Evolutionary conservation across 1,140 invertebrate species (phyloP).

Genomic region (Apis laboriosa): DNA sequence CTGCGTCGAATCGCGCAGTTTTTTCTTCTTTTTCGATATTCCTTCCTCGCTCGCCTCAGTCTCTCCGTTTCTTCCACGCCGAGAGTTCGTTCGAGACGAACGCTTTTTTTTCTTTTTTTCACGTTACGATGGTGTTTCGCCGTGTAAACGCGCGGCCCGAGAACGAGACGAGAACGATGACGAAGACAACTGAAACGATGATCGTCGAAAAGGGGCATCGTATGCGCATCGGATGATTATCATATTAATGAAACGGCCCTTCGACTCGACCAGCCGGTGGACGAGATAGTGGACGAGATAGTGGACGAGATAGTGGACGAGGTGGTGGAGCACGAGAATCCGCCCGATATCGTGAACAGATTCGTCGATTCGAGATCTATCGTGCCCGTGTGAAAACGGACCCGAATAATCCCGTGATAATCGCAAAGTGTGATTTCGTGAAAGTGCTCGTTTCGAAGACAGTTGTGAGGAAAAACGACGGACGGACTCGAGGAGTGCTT

Average conservation of each 20-base stretch:
- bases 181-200: conserved; percentile 43
- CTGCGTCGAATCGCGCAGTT: background rate
- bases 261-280: conserved; percentile 51
- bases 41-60: background rate
- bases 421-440: too few species aligned
- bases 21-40: background rate
- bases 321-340: conserved; percentile 38
- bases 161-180: conserved; percentile 29
- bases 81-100: conserved; percentile 13
- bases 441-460: too few species aligned
- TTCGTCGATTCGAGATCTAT: background rate
- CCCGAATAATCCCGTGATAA: too few species aligned
- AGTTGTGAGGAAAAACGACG: too few species aligned
- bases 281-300: conserved; percentile 45
- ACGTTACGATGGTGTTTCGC: conserved; percentile 44
- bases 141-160: conserved; percentile 18
- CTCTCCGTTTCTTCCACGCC: background rate
- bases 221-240: conserved; percentile 68
- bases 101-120: conserved; percentile 10
- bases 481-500: background rate
- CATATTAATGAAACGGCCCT: conserved; percentile 70
- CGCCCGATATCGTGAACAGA: background rate
- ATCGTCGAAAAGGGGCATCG: conserved; percentile 54
- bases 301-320: conserved; percentile 23
- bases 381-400: too few species aligned